Base-by-base conservation (phyloP, 2,797 vertebrate species). In the Sebastes vulpes region DNA sequence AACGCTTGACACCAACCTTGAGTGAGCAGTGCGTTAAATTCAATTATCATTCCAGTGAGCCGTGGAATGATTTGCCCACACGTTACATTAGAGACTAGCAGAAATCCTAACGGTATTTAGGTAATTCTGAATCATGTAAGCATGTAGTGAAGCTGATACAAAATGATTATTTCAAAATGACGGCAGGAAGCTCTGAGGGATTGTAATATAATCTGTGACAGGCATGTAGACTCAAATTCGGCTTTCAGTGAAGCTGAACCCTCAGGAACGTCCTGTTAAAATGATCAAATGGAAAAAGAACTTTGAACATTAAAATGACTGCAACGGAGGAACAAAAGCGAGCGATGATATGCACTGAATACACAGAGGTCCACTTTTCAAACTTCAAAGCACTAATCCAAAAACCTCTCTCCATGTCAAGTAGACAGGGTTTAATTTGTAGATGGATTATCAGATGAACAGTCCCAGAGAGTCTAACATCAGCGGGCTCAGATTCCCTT, bases 1-100 rank as follows among this genome's bases (percentile, higher is more conserved):
- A 77, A 85, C 75, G 76, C 89, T 89, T 87, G 82, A 92, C 85
- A 90, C 69, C 73, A 76, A 66, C 65, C 64, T 77, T 60, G 72
- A 89, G 46, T 74, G 80, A 85, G 68, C 73, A 31, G 81, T 11
- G 35, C 66, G 63, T 88, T 82, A 80, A 85, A 92, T 91, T 86
- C 35, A 89, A 83, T 90, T 83, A 85, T 42, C 70, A 74, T 54
- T 48, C 25, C 61, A 48, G 73, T 23, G 79, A 76, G 72, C 38
- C 25, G 5, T 57, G 23, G 20, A 72, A 53, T 46, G 58, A 28
- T 23, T 53, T 53, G 73, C 79, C 57, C 56, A 59, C 75, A 64
- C 11, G 25, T 67, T 75, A 75, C 67, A 72, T 75, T 25, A 58
- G 31, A 75, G 54, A 83, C 53, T 2, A 73, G 60, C 25, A 32